Percentiles rank a stretch among this genome's conserved stretches.
Evolutionary conservation across 2,888 invertebrate species (phyloP).

Genomic region (Sesia apiformis): DNA sequence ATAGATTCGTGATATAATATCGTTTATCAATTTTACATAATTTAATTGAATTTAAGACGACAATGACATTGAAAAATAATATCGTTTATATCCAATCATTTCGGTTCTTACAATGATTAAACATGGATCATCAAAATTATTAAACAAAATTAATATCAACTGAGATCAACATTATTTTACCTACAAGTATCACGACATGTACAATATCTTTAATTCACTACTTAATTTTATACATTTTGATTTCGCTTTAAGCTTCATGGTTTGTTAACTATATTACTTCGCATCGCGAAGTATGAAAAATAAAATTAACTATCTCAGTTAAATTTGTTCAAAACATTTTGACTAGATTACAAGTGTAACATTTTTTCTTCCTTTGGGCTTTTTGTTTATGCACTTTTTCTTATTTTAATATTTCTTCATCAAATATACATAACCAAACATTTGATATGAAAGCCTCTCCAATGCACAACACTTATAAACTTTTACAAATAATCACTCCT

Average conservation of each 20-base stretch:
- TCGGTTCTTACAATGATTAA: too few relatives aligned
- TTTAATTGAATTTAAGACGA: too few relatives aligned
- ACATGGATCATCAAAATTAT: not conserved
- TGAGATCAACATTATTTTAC: not conserved
- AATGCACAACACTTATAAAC: conserved; percentile 46
- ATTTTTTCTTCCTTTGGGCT: not conserved
- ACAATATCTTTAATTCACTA: not conserved
- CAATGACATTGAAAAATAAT: too few relatives aligned
- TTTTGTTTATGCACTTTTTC: not conserved
- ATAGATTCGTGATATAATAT: too few relatives aligned
- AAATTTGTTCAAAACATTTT: not conserved
- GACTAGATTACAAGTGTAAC: not conserved
- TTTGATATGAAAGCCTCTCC: not conserved
- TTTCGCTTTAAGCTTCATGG: not conserved
- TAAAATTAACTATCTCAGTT: not conserved
- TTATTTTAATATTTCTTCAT: not conserved
- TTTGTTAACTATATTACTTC: not conserved
- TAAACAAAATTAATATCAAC: not conserved
- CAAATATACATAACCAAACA: not conserved
- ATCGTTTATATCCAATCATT: too few relatives aligned
- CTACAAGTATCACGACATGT: not conserved
- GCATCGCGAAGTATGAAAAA: not conserved
- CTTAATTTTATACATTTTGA: not conserved
- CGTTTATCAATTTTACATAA: too few relatives aligned
- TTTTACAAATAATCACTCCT: conserved; percentile 53